Percentiles rank a stretch among this genome's conserved stretches.
phyloP scores from a whole-genome alignment of 2,113 vertebrate genomes.

The Phyllopteryx taeniolatus region DNA sequence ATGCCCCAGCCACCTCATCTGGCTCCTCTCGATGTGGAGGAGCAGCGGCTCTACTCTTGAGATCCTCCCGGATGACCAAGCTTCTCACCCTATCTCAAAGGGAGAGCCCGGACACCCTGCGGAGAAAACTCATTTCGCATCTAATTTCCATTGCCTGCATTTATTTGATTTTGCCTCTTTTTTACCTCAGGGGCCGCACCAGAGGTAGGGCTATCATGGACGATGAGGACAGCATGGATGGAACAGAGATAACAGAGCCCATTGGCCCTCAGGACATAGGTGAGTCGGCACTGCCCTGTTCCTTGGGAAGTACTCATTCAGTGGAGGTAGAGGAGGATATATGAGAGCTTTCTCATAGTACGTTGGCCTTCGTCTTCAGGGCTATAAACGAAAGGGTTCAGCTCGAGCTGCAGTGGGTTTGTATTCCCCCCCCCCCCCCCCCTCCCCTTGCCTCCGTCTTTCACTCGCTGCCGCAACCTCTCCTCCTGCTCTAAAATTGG shows the following conservation, averaged over 20 bases:
- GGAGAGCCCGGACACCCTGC: no score
- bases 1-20: no score
- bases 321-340: conserved; percentile 53
- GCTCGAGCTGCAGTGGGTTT: conserved; percentile 62
- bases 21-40: no score
- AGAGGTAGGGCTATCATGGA: conserved; percentile 87
- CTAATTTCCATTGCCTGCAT: conserved; percentile 29
- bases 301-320: conserved; percentile 42
- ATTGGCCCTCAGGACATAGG: conserved; percentile 85
- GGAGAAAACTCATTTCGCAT: conserved; percentile 11
- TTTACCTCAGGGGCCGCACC: conserved; percentile 82
- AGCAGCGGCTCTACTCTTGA: no score
- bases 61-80: no score
- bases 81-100: no score
- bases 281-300: conserved; percentile 36
- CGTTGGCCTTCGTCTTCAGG: conserved; percentile 58
- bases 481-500: conserved; percentile 59
- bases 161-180: conserved; percentile 32
- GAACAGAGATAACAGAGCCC: conserved; percentile 86
- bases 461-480: conserved; percentile 51
- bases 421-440: conserved; percentile 20
- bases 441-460: neutral
- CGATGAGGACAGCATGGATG: conserved; percentile 97
- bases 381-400: conserved; percentile 73
- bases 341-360: conserved; percentile 63